Conservation (phyloP, 2,888 invertebrate genomes). For the Steinernema hermaphroditum region DNA sequence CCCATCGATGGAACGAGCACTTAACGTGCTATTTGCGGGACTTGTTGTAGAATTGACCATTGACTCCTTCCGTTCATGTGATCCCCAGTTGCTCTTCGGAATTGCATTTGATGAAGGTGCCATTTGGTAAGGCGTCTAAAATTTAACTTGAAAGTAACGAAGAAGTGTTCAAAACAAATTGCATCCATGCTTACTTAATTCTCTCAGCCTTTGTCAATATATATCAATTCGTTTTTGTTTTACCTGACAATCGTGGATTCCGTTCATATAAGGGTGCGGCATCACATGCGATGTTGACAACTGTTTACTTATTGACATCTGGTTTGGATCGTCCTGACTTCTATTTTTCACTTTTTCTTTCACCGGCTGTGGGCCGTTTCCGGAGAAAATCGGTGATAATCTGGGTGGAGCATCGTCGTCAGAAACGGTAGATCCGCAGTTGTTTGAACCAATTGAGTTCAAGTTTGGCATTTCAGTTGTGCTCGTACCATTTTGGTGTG, state of each 20-base stretch:
- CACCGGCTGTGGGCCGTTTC: too few species aligned
- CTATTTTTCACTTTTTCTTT: too few species aligned
- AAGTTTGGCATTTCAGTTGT: conserved; percentile 8
- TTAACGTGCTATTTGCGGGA: conserved; percentile 11
- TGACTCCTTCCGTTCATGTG: not conserved
- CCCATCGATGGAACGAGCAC: not conserved
- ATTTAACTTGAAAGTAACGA: not conserved
- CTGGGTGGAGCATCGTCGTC: conserved; percentile 21
- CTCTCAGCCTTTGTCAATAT: too few species aligned
- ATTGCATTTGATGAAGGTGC: not conserved
- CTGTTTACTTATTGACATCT: not conserved
- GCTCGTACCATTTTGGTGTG: not conserved
- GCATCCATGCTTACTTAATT: too few species aligned
- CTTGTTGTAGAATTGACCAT: not conserved
- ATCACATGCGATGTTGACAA: not conserved
- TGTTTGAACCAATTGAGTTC: not conserved
- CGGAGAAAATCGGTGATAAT: not conserved
- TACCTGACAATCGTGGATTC: not conserved
- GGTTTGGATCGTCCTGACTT: not conserved
- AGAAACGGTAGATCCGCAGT: not conserved
- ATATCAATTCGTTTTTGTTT: too few species aligned
- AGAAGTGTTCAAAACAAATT: too few species aligned
- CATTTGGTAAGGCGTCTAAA: not conserved
- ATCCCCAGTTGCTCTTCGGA: not conserved
- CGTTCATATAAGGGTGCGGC: not conserved